Evolutionary conservation across 2,113 vertebrate genomes (phyloP).

Genomic region (Aldabrachelys gigantea): DNA sequence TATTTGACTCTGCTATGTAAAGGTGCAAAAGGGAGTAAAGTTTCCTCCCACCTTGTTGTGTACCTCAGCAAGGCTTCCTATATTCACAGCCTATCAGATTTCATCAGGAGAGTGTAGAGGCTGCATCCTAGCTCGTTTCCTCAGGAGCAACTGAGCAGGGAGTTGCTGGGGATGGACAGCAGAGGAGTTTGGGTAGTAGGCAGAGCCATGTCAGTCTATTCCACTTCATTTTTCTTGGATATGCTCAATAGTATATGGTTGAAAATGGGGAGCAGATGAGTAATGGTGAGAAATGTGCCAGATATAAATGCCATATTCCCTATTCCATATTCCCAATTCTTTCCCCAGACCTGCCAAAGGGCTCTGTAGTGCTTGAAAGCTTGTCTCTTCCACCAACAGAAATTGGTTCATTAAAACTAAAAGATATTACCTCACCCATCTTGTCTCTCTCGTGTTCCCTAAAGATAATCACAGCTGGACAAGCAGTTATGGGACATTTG

Average conservation of each 20-base stretch:
- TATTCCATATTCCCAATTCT: no score
- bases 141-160: neutral
- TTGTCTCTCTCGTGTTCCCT: neutral
- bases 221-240: neutral
- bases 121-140: neutral
- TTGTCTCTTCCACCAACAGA: no score
- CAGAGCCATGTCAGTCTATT: neutral
- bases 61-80: neutral
- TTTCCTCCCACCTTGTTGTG: neutral
- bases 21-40: neutral
- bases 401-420: no score
- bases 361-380: no score
- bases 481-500: neutral
- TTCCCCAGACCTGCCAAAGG: no score
- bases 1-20: neutral
- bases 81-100: neutral
- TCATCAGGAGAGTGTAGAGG: neutral
- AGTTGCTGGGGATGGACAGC: neutral
- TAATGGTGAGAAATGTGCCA: neutral
- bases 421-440: no score
- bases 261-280: neutral
- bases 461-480: neutral
- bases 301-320: neutral
- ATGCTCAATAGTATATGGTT: neutral
- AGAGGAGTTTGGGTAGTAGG: neutral